Evolutionary conservation across 2,113 vertebrate species (phyloP).

Genomic region (Platysternon megacephalum): DNA sequence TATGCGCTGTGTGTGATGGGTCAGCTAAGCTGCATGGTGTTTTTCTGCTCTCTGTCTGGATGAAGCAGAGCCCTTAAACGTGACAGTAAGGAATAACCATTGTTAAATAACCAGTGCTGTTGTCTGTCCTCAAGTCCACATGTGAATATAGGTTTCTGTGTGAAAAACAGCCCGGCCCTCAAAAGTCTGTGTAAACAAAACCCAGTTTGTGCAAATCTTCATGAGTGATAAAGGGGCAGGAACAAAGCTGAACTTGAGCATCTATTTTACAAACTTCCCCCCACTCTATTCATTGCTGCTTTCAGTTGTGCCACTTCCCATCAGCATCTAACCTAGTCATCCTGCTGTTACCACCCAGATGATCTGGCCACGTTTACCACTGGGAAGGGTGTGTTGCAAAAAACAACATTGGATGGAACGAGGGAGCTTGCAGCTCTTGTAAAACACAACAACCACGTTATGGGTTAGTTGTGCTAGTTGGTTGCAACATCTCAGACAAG

Average conservation of each 20-base stretch:
- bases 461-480: neutral
- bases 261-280: neutral
- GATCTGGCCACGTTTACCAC: accelerated
- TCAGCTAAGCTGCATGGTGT: accelerated
- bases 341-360: neutral
- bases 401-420: accelerated
- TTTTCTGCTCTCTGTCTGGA: neutral
- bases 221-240: accelerated
- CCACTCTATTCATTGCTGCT: neutral
- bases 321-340: neutral
- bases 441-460: accelerated
- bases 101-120: neutral
- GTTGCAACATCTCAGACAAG: neutral
- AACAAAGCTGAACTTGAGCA: neutral
- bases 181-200: neutral
- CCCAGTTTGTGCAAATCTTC: neutral
- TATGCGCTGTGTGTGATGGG: neutral
- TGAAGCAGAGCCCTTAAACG: accelerated
- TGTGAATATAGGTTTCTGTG: neutral
- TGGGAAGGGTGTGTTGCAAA: neutral
- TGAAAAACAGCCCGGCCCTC: neutral
- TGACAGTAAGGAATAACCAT: neutral
- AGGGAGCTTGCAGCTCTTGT: neutral
- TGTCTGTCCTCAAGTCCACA: accelerated
- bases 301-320: neutral